These are phyloP conservation scores for Mythimna loreyi DNA, from an alignment of 2,888 invertebrate species.

Conservation along the genomic window DNA sequence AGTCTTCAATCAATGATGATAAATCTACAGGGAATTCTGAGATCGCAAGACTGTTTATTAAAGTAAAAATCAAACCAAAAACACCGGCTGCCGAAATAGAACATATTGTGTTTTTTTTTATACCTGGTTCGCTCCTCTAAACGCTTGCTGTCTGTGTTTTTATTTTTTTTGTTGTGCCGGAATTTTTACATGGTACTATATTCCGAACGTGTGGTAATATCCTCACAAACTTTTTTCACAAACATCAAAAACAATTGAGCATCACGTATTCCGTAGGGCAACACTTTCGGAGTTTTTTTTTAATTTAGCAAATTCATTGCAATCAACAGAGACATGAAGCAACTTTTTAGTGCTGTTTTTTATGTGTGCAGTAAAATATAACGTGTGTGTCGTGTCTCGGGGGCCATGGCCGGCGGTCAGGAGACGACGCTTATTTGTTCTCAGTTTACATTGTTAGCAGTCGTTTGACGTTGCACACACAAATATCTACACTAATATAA, in stretches of 20 bases:
- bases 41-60: no score
- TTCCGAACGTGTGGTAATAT: slow-evolving; percentile 37
- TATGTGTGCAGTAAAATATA: slow-evolving; percentile 52
- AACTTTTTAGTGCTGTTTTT: slow-evolving; percentile 55
- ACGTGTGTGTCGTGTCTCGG: slow-evolving; percentile 36
- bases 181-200: slow-evolving; percentile 38
- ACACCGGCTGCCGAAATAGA: no score
- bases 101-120: background rate
- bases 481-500: no score
- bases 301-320: slow-evolving; percentile 60
- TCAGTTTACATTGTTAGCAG: slow-evolving; percentile 3
- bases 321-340: slow-evolving; percentile 49
- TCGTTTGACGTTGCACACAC: slow-evolving; percentile 10
- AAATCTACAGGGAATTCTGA: no score
- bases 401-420: background rate
- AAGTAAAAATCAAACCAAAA: no score
- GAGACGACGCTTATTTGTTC: slow-evolving; percentile 16
- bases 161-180: slow-evolving; percentile 34
- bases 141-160: slow-evolving; percentile 16
- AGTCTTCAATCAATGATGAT: no score
- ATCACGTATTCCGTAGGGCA: slow-evolving; percentile 32
- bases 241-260: slow-evolving; percentile 42
- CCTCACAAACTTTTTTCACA: slow-evolving; percentile 44
- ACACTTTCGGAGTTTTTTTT: slow-evolving; percentile 34
- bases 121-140: slow-evolving; percentile 8